Percentiles rank a stretch among this genome's conserved stretches.
Evolutionary conservation across 2,888 invertebrate genomes (phyloP).

Genomic region (Resseliella maxima): DNA sequence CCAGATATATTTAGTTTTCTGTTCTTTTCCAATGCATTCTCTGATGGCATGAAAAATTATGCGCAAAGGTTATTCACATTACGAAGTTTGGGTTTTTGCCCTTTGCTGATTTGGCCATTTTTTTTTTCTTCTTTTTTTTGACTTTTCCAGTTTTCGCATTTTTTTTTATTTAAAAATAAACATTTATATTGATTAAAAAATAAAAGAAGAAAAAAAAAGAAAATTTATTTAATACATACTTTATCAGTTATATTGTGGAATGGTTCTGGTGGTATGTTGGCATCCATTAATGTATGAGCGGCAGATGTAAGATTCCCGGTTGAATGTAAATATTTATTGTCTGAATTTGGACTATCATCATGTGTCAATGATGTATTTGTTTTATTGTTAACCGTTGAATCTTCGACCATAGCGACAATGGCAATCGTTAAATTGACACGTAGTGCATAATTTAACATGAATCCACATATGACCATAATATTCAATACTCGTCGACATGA

Average conservation of each 20-base stretch:
- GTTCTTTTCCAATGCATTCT: not conserved
- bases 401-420: conserved; percentile 81
- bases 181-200: not conserved
- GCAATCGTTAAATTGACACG: conserved; percentile 88
- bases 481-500: conserved; percentile 85
- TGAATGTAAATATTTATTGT: not conserved
- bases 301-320: not conserved
- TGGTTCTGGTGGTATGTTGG: not conserved
- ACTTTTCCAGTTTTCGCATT: no score
- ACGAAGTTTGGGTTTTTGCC: conserved; percentile 17
- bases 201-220: not conserved
- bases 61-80: conserved; percentile 55
- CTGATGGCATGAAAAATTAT: not conserved
- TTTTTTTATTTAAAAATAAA: not conserved
- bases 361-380: conserved; percentile 56
- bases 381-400: conserved; percentile 60
- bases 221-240: not conserved
- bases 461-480: conserved; percentile 86
- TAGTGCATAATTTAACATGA: conserved; percentile 91
- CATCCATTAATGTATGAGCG: not conserved
- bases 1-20: not conserved
- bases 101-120: not conserved
- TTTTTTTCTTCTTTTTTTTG: not conserved
- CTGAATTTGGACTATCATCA: not conserved
- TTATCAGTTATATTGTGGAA: conserved; percentile 26